phyloP scores from a whole-genome alignment of 2,888 invertebrate species.

The Crepidodera aurea region DNA sequence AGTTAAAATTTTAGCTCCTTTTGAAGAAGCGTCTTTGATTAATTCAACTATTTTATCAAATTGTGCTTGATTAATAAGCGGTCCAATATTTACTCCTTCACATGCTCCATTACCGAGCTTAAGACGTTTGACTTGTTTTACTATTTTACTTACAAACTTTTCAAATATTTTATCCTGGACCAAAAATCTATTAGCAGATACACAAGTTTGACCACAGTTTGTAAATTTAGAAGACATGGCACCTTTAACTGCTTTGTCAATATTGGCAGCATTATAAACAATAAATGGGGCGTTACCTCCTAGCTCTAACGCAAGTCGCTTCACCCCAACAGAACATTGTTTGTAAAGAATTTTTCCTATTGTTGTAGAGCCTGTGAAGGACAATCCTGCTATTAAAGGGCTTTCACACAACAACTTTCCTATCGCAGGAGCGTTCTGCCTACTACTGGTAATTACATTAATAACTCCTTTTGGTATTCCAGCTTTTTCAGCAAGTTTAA shows the following conservation, averaged over 20 bases:
- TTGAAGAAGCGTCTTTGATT: constrained; percentile 84
- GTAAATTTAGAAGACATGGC: constrained; percentile 94
- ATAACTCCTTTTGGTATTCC: constrained; percentile 93
- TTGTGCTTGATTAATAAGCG: constrained; percentile 89
- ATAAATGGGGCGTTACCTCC: constrained; percentile 99
- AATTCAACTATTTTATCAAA: constrained; percentile 80
- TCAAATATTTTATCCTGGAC: constrained; percentile 73
- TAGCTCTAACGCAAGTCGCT: constrained; percentile 90
- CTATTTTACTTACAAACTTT: constrained; percentile 77
- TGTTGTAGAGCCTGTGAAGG: constrained; percentile 94
- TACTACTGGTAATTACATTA: constrained; percentile 86
- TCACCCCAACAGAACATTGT: constrained; percentile 86
- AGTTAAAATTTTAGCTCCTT: constrained; percentile 80
- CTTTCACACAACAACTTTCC: constrained; percentile 88
- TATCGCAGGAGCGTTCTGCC: constrained; percentile 77
- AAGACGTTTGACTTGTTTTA: constrained; percentile 71
- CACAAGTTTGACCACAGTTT: constrained; percentile 96
- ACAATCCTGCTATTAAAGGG: constrained; percentile 84
- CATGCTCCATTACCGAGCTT: constrained; percentile 82
- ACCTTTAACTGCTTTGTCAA: constrained; percentile 84
- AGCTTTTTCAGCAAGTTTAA: constrained; percentile 85
- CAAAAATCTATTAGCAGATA: constrained; percentile 91
- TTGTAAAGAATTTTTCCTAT: constrained; percentile 89
- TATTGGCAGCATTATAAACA: constrained; percentile 90
- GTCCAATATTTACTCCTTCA: constrained; percentile 82